These are phyloP conservation scores for Lutraria rhynchaena DNA, from an alignment of 1,140 invertebrate species.

Conservation along the genomic window DNA sequence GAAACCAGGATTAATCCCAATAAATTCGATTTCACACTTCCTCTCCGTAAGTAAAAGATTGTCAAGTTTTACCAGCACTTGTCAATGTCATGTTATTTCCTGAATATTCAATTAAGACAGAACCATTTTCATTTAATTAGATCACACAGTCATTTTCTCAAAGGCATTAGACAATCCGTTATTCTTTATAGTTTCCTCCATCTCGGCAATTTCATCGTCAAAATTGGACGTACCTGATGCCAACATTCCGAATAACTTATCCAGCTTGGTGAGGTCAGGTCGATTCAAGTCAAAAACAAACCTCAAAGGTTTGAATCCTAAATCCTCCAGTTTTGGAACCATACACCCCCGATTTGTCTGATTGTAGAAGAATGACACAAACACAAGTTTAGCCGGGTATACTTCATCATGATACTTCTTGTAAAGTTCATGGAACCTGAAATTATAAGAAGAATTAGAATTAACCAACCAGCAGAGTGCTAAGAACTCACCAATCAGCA, in stretches of 20 bases:
- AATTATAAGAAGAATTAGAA: not conserved
- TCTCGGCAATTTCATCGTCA: conserved; percentile 61
- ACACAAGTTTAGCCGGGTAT: conserved; percentile 78
- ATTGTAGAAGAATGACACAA: conserved; percentile 78
- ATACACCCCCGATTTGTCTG: conserved; percentile 78
- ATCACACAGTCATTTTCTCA: too few species aligned
- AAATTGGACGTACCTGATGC: conserved; percentile 69
- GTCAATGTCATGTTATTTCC: too few species aligned
- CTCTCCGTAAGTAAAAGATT: too few species aligned
- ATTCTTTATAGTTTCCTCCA: conserved; percentile 60
- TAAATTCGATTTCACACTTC: too few species aligned
- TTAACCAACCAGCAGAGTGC: too few species aligned
- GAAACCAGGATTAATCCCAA: too few species aligned
- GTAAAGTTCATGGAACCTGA: conserved; percentile 75
- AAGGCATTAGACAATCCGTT: conserved; percentile 62
- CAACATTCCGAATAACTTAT: conserved; percentile 76
- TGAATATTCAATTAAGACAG: too few species aligned
- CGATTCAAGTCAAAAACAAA: conserved; percentile 74
- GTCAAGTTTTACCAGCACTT: too few species aligned
- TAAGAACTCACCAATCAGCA: too few species aligned
- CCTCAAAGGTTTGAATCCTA: conserved; percentile 73
- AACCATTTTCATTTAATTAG: too few species aligned
- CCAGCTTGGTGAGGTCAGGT: conserved; percentile 80
- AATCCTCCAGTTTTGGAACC: conserved; percentile 65
- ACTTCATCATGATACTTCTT: conserved; percentile 79